These are phyloP conservation scores for Callosobruchus maculatus DNA, from an alignment of 2,888 invertebrate genomes.

Conservation along the genomic window DNA sequence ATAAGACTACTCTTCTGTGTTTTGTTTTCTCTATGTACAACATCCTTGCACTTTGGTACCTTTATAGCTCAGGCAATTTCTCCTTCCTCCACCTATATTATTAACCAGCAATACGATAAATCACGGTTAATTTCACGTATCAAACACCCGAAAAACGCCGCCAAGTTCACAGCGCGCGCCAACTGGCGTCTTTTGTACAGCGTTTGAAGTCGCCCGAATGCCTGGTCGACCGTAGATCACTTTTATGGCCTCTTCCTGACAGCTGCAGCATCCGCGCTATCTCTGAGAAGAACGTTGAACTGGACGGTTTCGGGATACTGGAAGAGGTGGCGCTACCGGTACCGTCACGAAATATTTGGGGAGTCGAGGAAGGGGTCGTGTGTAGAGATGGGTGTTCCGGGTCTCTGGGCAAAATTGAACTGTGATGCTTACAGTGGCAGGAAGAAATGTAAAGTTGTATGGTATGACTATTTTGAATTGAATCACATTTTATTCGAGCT, in stretches of 20 bases:
- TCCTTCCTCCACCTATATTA: not conserved
- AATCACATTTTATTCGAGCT: too few species aligned
- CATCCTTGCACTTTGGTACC: too few species aligned
- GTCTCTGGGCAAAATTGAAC: too few species aligned
- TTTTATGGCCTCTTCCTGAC: not conserved
- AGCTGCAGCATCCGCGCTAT: not conserved
- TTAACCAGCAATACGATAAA: not conserved
- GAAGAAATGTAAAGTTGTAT: too few species aligned
- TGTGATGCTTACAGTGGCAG: too few species aligned
- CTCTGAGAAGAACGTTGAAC: not conserved
- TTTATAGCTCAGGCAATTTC: too few species aligned
- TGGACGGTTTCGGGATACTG: not conserved
- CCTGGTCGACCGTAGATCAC: not conserved
- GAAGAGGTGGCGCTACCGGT: not conserved
- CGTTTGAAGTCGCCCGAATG: not conserved
- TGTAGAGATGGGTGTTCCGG: not conserved
- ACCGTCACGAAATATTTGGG: not conserved
- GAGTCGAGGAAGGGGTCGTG: not conserved
- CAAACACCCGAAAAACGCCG: not conserved
- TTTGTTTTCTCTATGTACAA: too few species aligned
- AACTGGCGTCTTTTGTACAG: not conserved
- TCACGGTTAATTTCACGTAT: not conserved
- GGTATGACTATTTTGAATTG: too few species aligned
- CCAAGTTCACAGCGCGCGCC: not conserved
- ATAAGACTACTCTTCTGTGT: too few species aligned